These are phyloP conservation scores for Agapetus fuscipes DNA, from an alignment of 2,888 invertebrate genomes.

Conservation along the genomic window DNA sequence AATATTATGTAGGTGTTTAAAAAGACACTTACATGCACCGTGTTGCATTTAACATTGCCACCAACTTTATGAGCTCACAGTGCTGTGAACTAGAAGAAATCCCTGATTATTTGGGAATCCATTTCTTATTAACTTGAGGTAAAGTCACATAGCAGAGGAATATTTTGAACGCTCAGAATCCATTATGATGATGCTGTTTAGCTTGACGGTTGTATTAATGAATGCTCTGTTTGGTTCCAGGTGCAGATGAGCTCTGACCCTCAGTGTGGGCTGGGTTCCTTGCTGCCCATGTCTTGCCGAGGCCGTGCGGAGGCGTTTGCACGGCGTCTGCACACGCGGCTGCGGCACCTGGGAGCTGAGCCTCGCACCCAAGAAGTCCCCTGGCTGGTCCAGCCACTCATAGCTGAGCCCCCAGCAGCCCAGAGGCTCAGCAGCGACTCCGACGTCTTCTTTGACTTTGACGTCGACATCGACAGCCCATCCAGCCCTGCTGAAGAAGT, in stretches of 20 bases:
- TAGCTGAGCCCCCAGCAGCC: conserved; percentile 24
- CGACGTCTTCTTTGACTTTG: conserved; percentile 56
- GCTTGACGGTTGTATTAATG: too few species aligned
- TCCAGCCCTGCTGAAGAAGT: conserved; percentile 58
- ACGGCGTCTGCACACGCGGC: conserved; percentile 61
- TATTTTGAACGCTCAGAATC: too few species aligned
- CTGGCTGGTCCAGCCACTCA: conserved; percentile 29
- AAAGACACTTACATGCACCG: too few species aligned
- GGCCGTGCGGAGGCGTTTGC: conserved; percentile 76
- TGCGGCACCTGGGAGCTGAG: conserved; percentile 56
- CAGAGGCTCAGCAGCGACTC: conserved; percentile 30
- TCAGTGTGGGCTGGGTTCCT: conserved; percentile 58
- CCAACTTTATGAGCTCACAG: too few species aligned
- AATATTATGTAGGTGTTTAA: too few species aligned
- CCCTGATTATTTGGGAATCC: too few species aligned
- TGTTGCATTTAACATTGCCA: too few species aligned
- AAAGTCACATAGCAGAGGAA: too few species aligned
- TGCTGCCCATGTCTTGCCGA: conserved; percentile 69
- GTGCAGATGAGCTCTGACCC: conserved; percentile 45
- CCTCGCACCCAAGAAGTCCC: conserved; percentile 39
- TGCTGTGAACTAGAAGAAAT: too few species aligned
- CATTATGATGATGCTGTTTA: too few species aligned
- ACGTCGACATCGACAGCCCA: conserved; percentile 56
- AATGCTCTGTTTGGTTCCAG: conserved; percentile 34
- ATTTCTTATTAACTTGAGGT: too few species aligned